phyloP scores from a whole-genome alignment of 2,113 vertebrate genomes.

The Pomatorhinus ruficollis region DNA sequence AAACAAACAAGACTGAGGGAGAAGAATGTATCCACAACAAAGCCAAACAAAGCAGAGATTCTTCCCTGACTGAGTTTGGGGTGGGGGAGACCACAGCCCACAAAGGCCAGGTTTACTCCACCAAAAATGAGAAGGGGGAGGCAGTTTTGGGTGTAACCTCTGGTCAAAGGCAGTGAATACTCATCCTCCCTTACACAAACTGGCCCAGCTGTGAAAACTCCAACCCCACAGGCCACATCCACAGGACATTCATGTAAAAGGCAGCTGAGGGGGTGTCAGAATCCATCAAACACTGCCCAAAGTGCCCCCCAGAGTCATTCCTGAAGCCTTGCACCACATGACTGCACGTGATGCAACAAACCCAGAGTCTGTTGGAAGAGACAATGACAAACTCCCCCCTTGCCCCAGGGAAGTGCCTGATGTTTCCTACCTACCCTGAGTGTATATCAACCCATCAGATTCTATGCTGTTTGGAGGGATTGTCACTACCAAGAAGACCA shows the following conservation, averaged over 20 bases:
- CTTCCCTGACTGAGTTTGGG: neutral
- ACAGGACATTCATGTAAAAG: fast-evolving
- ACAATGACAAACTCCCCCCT: neutral
- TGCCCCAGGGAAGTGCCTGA: neutral
- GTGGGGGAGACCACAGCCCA: neutral
- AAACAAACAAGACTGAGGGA: neutral
- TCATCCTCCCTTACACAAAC: neutral
- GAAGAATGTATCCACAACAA: neutral
- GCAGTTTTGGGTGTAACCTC: neutral
- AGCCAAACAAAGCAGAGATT: neutral
- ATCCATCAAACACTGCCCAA: neutral
- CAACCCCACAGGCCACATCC: neutral
- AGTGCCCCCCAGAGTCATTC: neutral
- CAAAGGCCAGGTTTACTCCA: neutral
- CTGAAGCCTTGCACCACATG: neutral
- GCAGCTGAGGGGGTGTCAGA: neutral
- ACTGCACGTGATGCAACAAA: neutral
- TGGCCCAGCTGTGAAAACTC: fast-evolving
- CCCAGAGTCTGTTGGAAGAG: neutral
- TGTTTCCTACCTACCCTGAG: neutral
- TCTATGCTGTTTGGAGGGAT: neutral
- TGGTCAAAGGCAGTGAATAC: neutral
- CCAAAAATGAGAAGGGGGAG: fast-evolving
- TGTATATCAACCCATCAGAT: no score
- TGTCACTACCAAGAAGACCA: neutral